phyloP scores from a whole-genome alignment of 1,140 invertebrate species.

The Saccostrea cuccullata region DNA sequence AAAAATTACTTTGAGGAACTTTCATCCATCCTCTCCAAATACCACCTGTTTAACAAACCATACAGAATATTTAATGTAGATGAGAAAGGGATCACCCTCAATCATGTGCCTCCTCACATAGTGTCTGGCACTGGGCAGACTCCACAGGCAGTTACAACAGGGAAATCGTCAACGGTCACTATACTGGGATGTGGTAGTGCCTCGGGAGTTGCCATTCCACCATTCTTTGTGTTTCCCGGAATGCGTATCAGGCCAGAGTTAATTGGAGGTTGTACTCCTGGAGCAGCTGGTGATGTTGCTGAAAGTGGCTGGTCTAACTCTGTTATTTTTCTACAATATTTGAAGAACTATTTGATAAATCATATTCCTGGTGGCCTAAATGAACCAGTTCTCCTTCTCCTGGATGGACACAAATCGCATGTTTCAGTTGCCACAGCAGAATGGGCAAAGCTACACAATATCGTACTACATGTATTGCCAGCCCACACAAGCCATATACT shows the following conservation, averaged over 20 bases:
- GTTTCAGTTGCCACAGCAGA: constrained; percentile 43
- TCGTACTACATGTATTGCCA: constrained; percentile 60
- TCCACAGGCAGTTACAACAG: constrained; percentile 43
- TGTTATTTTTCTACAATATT: constrained; percentile 26
- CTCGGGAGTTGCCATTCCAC: constrained; percentile 44
- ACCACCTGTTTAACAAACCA: constrained; percentile 63
- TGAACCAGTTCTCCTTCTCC: constrained; percentile 74
- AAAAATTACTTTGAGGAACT: background rate
- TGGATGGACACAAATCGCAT: constrained; percentile 77
- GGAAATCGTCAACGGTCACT: constrained; percentile 42
- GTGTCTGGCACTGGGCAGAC: background rate
- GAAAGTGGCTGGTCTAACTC: constrained; percentile 26
- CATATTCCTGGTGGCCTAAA: background rate
- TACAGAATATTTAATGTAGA: constrained; percentile 53
- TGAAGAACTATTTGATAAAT: constrained; percentile 13
- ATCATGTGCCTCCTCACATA: constrained; percentile 51
- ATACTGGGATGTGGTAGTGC: constrained; percentile 65
- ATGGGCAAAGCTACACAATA: constrained; percentile 57
- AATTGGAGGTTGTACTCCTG: constrained; percentile 9
- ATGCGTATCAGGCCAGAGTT: constrained; percentile 48
- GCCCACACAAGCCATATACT: constrained; percentile 50
- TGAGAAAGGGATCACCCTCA: constrained; percentile 41
- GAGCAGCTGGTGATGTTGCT: constrained; percentile 12
- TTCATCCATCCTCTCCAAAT: constrained; percentile 18
- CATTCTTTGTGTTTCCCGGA: constrained; percentile 55